A percentile compares a stretch with the other conserved stretches of the same genome.
These are phyloP conservation scores for Allophyes oxyacanthae DNA, from an alignment of 2,888 invertebrate species.

Conservation along the genomic window DNA sequence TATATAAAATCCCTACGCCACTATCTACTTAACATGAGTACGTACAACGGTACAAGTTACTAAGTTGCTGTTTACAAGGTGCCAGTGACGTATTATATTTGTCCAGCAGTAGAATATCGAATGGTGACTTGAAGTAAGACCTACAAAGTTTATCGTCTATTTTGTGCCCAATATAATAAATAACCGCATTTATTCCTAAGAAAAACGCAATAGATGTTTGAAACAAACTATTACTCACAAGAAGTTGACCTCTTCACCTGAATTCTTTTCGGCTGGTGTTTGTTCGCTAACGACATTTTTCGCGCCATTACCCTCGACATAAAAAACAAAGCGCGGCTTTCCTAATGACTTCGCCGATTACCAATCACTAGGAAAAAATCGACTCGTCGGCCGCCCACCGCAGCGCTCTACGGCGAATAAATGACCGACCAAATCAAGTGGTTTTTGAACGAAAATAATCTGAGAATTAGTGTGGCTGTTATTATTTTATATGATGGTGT, in stretches of 20 bases:
- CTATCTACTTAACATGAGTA: too few relatives aligned
- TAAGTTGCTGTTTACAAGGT: too few relatives aligned
- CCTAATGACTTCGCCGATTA: slow-evolving; percentile 84
- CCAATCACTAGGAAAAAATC: slow-evolving; percentile 78
- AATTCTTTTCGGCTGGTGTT: slow-evolving; percentile 43
- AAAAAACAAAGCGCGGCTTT: slow-evolving; percentile 76
- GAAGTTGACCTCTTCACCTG: slow-evolving; percentile 63
- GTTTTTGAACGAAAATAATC: slow-evolving; percentile 26
- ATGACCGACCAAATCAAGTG: slow-evolving; percentile 44
- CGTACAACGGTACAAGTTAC: too few relatives aligned
- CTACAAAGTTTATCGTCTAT: too few relatives aligned
- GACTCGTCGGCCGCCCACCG: slow-evolving; percentile 46
- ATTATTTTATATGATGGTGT: slow-evolving; percentile 2
- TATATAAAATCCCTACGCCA: too few relatives aligned
- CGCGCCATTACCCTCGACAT: slow-evolving; percentile 78
- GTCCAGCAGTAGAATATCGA: too few relatives aligned
- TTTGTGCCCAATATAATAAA: too few relatives aligned
- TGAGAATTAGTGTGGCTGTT: slow-evolving; percentile 13
- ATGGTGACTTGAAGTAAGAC: too few relatives aligned
- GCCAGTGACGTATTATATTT: too few relatives aligned
- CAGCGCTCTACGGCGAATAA: slow-evolving; percentile 28
- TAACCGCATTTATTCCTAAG: too few relatives aligned
- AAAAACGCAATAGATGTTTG: too few relatives aligned
- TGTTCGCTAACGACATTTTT: slow-evolving; percentile 76
- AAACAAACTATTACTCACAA: slow-evolving; percentile 7